A percentile compares a stretch with the other conserved stretches of the same genome.
phyloP scores from a whole-genome alignment of 2,888 invertebrate species.

The Andrena praecox region DNA sequence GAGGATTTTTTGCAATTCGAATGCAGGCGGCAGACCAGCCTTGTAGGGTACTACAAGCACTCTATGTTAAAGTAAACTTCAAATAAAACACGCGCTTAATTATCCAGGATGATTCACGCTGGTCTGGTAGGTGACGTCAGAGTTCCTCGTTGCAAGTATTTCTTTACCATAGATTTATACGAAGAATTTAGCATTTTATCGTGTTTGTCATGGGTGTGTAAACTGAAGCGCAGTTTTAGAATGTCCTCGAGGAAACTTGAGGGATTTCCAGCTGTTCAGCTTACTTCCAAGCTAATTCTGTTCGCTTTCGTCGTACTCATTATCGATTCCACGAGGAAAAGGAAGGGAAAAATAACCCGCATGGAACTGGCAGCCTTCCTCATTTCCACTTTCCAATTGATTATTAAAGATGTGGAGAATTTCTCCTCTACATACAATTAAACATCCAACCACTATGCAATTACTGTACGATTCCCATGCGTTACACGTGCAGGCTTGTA shows the following conservation, averaged over 20 bases:
- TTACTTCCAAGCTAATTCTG: not conserved
- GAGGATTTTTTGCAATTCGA: constrained; percentile 50
- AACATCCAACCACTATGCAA: constrained; percentile 15
- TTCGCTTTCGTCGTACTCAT: not conserved
- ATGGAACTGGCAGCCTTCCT: constrained; percentile 24
- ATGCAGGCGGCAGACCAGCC: constrained; percentile 31
- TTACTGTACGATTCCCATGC: constrained; percentile 28
- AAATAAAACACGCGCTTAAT: constrained; percentile 27
- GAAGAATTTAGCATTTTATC: not conserved
- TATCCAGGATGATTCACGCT: constrained; percentile 32
- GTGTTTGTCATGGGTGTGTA: not conserved
- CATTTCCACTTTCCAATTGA: constrained; percentile 43
- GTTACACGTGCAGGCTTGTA: not conserved
- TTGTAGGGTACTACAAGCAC: constrained; percentile 30
- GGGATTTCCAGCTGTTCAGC: not conserved
- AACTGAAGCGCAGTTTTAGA: not conserved
- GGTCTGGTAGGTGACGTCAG: not conserved
- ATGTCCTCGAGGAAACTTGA: not conserved
- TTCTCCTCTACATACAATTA: constrained; percentile 35
- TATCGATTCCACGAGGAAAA: constrained; percentile 4
- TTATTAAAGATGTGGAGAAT: constrained; percentile 29
- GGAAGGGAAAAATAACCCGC: constrained; percentile 12
- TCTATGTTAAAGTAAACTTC: constrained; percentile 26
- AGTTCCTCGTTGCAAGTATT: not conserved
- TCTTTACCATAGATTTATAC: not conserved